A percentile compares a stretch with the other conserved stretches of the same genome.
Conservation (phyloP, 2,888 invertebrate species). For the Ochropleura plecta region DNA sequence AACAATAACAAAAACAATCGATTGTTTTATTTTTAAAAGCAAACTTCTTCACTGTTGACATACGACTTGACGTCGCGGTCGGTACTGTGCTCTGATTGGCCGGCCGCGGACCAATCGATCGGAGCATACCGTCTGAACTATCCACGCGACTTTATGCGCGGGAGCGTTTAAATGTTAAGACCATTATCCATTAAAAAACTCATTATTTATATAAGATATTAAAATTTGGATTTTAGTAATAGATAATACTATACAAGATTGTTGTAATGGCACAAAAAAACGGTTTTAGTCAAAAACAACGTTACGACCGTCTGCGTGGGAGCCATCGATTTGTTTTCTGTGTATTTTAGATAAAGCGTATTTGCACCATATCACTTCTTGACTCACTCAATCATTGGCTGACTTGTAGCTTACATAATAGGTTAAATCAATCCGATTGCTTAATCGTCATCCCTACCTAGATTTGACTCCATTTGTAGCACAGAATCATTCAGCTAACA, state of each 20-base stretch:
- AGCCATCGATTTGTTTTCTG: neutral
- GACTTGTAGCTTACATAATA: too few relatives aligned
- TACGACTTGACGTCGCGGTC: slow-evolving; percentile 12
- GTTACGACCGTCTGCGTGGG: too few relatives aligned
- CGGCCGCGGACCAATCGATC: slow-evolving; percentile 7
- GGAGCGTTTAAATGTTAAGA: neutral
- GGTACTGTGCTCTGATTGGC: slow-evolving; percentile 11
- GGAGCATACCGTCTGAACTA: neutral
- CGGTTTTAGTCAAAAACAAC: too few relatives aligned
- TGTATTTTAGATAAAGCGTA: too few relatives aligned
- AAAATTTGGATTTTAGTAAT: too few relatives aligned
- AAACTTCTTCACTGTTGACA: neutral
- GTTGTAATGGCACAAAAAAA: too few relatives aligned
- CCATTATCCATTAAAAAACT: neutral
- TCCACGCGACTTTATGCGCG: neutral
- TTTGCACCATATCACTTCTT: neutral
- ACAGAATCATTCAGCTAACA: too few relatives aligned
- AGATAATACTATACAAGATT: too few relatives aligned
- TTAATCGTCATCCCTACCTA: too few relatives aligned
- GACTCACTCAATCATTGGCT: neutral
- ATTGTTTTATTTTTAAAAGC: slow-evolving; percentile 6
- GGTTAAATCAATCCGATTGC: too few relatives aligned
- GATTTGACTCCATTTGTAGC: too few relatives aligned
- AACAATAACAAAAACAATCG: slow-evolving; percentile 6
- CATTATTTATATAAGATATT: too few relatives aligned